Percentiles rank a stretch among this genome's conserved stretches.
These are phyloP conservation scores for Pimpla rufipes DNA, from an alignment of 2,888 invertebrate species.

Conservation along the genomic window DNA sequence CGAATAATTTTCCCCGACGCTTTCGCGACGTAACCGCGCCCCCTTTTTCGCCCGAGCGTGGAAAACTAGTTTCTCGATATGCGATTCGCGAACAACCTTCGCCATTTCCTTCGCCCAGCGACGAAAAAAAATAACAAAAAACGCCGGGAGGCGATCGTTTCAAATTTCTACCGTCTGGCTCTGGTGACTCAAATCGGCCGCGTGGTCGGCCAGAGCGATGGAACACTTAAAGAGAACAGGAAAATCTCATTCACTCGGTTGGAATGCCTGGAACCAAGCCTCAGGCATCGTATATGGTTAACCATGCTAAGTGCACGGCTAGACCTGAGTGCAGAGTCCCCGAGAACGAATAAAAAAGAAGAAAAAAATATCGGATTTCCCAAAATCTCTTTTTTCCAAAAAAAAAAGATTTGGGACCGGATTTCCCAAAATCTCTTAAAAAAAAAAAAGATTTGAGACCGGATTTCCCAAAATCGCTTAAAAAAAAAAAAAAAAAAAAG, in stretches of 20 bases:
- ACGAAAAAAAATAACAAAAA: background rate
- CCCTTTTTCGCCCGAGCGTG: background rate
- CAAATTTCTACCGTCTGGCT: background rate
- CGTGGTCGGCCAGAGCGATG: background rate
- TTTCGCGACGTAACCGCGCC: background rate
- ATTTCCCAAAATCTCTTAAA: no score
- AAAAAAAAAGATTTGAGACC: no score
- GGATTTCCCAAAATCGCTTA: no score
- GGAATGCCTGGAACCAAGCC: background rate
- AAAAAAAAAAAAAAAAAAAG: no score
- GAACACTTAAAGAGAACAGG: constrained; percentile 4
- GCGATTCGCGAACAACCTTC: background rate
- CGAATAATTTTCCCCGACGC: constrained; percentile 40
- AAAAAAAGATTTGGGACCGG: no score
- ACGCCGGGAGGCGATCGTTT: background rate
- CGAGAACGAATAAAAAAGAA: background rate
- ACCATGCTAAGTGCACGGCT: background rate
- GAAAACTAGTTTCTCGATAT: constrained; percentile 20
- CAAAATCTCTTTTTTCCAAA: no score
- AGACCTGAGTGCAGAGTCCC: background rate
- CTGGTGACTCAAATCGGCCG: constrained; percentile 1
- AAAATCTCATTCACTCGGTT: background rate
- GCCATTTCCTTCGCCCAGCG: background rate
- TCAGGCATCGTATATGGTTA: background rate
- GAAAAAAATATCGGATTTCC: background rate